Base-by-base conservation (phyloP, 1,140 invertebrate genomes). In the Cyphomyrmex costatus region DNA sequence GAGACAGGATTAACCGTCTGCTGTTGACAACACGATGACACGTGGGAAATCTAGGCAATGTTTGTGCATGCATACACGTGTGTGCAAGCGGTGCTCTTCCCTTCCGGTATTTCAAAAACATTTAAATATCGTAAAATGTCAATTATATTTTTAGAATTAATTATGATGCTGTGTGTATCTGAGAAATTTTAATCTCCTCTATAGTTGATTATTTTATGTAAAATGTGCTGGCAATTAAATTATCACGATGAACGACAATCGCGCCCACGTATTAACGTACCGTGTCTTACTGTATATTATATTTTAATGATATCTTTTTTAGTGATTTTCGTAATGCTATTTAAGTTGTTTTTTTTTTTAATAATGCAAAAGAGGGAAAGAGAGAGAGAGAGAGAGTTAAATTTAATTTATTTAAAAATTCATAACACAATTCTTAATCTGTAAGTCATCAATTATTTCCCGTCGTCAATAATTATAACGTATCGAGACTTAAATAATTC, bases 1-100 rank as follows among this genome's bases (percentile, higher is more conserved):
- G 78, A 76, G 56, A 30, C 79, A 30, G 58, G 68, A 70, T 84
- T 87, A 76, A 87, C 88, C 74, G 74, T 77, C 88, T 68, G 88
- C 88, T 89, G 88, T 70, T 89, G 84, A 85, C 84, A 79, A 85
- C 86, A 27, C 58, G 61, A 33, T 76, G 74, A 84, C 88, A 90
- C 80, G 86, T 90, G 89, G 70, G 88, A 90, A 90, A 90, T 87
- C 80, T 85, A 46, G n/a, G 27, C 63, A 46, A 14, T 4, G 16
- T 4, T 66, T 33, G 27, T 24, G 24, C 46, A 19, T 46, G n/a
- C 24, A 19, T 63, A n/a, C 42, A 63, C 30, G 14, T 42, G 42
- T 60, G n/a, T n/a, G n/a, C n/a, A n/a, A n/a, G n/a, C n/a, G 14
- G 10, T n/a, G n/a, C 27, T 56, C 19, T 49, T 66, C n/a, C 42